These are phyloP conservation scores for Rotaria socialis DNA, from an alignment of 2,888 invertebrate species.

Conservation along the genomic window DNA sequence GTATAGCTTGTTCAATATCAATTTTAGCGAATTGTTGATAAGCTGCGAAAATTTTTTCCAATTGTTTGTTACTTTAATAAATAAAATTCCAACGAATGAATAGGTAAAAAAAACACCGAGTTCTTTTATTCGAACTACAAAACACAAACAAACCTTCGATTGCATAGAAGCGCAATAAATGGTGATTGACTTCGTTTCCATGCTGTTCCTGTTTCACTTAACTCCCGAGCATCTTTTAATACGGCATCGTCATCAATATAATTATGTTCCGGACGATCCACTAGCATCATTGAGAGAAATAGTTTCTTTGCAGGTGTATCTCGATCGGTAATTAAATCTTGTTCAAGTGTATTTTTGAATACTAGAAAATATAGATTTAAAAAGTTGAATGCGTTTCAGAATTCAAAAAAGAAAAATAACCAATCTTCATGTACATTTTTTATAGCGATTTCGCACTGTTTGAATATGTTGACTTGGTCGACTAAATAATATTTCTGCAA, in stretches of 20 bases:
- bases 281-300: constrained; percentile 55
- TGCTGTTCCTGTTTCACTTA: constrained; percentile 56
- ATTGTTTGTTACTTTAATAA: constrained; percentile 67
- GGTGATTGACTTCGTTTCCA: constrained; percentile 59
- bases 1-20: constrained; percentile 57
- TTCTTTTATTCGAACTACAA: no score
- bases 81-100: no score
- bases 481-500: constrained; percentile 58
- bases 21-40: constrained; percentile 75
- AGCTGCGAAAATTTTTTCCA: constrained; percentile 70
- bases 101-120: not conserved
- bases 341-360: constrained; percentile 55
- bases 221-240: constrained; percentile 54
- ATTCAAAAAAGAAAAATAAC: no score
- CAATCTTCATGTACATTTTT: not conserved
- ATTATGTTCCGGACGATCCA: constrained; percentile 62
- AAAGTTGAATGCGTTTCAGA: no score
- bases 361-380: constrained; percentile 49
- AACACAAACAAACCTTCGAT: constrained; percentile 50
- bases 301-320: constrained; percentile 57
- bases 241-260: constrained; percentile 52
- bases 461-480: constrained; percentile 56
- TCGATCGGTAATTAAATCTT: constrained; percentile 56
- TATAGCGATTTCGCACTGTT: constrained; percentile 49
- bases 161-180: constrained; percentile 56